Conservation (phyloP, 1,140 invertebrate genomes). For the Drosophila trapezifrons region DNA sequence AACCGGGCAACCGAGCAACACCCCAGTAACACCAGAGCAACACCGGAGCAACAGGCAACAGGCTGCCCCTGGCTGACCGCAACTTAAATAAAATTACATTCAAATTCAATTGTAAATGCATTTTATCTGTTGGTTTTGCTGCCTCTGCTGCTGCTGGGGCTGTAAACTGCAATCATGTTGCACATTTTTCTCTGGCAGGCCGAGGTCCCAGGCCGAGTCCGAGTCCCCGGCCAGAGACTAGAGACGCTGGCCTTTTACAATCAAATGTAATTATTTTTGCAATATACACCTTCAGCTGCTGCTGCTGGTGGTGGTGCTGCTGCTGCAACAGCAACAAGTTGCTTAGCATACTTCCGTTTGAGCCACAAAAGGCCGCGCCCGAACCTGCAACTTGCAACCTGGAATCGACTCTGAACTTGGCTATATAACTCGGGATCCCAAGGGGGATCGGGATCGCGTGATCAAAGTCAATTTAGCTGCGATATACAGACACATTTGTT, state of each 20-base stretch:
- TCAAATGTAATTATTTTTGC: conserved; percentile 83
- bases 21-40: conserved; percentile 18
- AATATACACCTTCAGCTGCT: conserved; percentile 81
- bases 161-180: conserved; percentile 83
- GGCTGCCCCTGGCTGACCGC: conserved; percentile 73
- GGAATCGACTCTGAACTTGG: conserved; percentile 34
- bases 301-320: conserved; percentile 15
- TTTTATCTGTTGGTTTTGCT: conserved; percentile 82
- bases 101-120: conserved; percentile 84
- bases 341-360: conserved; percentile 83
- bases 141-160: conserved; percentile 51
- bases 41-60: conserved; percentile 47
- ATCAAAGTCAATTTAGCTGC: conserved; percentile 83
- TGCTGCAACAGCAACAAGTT: conserved; percentile 71
- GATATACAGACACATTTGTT: conserved; percentile 82
- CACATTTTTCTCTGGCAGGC: conserved; percentile 79
- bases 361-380: conserved; percentile 68
- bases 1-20: conserved; percentile 33
- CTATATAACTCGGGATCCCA: conserved; percentile 33
- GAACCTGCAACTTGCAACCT: conserved; percentile 27
- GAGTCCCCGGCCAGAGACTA: conserved; percentile 36
- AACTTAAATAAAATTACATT: conserved; percentile 83
- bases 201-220: conserved; percentile 27
- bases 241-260: conserved; percentile 78
- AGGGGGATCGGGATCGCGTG: conserved; percentile 68